phyloP scores from a whole-genome alignment of 2,113 vertebrate species.

The Lynx canadensis region DNA sequence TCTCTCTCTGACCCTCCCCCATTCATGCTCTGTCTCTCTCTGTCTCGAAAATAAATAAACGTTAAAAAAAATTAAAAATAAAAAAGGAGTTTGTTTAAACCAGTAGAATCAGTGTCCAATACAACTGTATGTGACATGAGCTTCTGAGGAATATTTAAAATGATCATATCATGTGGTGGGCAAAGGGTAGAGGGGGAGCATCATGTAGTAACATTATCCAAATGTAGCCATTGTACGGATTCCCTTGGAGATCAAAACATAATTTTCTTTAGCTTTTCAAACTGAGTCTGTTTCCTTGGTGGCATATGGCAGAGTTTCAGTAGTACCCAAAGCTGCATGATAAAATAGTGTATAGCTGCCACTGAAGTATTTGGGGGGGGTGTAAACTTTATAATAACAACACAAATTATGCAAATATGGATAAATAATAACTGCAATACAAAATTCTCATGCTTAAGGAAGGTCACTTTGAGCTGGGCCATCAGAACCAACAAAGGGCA shows the following conservation, averaged over 20 bases:
- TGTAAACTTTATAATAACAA: constrained; percentile 18
- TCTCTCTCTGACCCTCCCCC: no score
- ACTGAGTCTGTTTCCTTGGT: background rate
- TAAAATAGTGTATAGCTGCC: background rate
- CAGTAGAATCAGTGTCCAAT: background rate
- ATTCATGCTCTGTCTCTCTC: no score
- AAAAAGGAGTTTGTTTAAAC: background rate
- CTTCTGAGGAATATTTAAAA: constrained; percentile 11
- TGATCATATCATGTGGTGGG: background rate
- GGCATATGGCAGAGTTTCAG: background rate
- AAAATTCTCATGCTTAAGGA: background rate
- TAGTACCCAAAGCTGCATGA: background rate
- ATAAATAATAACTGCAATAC: background rate
- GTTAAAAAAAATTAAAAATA: no score
- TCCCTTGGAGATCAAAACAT: background rate
- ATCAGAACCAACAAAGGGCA: background rate
- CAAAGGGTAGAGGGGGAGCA: background rate
- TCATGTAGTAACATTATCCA: background rate
- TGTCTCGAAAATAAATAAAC: no score
- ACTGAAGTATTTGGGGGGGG: background rate
- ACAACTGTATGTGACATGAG: background rate
- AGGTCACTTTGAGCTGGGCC: background rate
- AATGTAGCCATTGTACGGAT: background rate
- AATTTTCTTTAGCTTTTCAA: background rate
- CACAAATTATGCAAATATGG: background rate